These are phyloP conservation scores for Podarcis lilfordi DNA, from an alignment of 2,797 vertebrate genomes.

Conservation along the genomic window DNA sequence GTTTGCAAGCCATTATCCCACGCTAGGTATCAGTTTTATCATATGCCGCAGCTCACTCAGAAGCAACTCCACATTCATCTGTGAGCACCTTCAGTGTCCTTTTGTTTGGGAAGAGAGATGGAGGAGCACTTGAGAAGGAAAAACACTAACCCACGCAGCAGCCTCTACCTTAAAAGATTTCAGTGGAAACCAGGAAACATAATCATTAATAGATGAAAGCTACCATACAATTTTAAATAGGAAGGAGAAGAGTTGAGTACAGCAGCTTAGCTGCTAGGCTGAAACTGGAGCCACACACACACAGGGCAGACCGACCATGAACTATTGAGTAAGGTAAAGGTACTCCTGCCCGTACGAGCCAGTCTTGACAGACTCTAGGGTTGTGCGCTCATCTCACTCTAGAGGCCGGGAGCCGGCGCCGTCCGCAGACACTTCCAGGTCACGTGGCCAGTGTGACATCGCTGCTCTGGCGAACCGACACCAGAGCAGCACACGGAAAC, in stretches of 20 bases:
- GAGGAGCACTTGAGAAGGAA: background rate
- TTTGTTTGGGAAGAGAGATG: background rate
- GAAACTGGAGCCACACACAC: too few species aligned
- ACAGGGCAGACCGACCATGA: too few species aligned
- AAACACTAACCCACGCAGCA: background rate
- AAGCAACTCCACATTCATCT: background rate
- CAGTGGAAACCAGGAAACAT: background rate
- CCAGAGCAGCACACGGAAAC: too few species aligned
- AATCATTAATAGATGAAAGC: background rate
- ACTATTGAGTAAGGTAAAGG: too few species aligned
- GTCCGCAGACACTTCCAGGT: too few species aligned
- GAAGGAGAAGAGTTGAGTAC: background rate
- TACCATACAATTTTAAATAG: background rate
- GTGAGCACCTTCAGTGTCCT: background rate
- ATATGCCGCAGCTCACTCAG: background rate
- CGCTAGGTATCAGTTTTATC: background rate
- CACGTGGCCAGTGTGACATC: too few species aligned
- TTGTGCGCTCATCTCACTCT: too few species aligned
- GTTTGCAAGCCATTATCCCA: background rate
- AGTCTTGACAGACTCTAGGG: too few species aligned
- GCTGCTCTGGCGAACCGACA: too few species aligned
- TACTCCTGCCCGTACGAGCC: too few species aligned
- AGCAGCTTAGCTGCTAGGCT: background rate
- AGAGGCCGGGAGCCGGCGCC: too few species aligned
- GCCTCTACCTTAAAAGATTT: background rate